Evolutionary conservation across 2,113 vertebrate genomes (phyloP).

Genomic region (Bos indicus): DNA sequence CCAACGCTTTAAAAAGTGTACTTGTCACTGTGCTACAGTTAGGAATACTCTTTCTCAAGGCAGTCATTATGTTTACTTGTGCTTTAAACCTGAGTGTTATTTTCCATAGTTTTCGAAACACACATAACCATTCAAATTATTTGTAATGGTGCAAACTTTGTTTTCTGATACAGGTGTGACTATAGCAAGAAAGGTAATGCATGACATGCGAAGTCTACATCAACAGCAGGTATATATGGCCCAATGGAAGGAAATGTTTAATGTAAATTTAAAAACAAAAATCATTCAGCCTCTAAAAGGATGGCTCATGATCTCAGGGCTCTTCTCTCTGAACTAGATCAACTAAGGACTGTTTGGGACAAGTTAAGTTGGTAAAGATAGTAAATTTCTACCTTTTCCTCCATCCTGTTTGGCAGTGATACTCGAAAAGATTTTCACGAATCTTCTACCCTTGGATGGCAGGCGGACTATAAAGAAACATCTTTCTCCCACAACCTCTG

Average conservation of each 20-base stretch:
- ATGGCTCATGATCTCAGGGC: background rate
- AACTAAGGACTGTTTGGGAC: background rate
- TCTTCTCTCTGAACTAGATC: background rate
- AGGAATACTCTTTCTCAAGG: background rate
- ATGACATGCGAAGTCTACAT: background rate
- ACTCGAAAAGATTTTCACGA: background rate
- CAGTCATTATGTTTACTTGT: background rate
- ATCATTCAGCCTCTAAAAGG: background rate
- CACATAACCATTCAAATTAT: background rate
- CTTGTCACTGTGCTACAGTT: background rate
- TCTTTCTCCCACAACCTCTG: background rate
- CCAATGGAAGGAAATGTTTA: background rate
- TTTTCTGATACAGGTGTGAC: background rate
- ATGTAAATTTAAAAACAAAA: background rate
- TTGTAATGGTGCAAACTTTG: background rate
- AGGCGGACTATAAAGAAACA: background rate
- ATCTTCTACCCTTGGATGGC: background rate
- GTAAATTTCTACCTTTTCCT: background rate
- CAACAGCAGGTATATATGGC: background rate
- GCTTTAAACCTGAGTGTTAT: background rate
- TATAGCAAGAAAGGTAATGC: background rate
- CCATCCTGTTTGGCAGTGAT: background rate
- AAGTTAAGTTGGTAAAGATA: background rate
- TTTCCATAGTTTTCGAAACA: background rate
- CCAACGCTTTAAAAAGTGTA: background rate